Evolutionary conservation across 1,140 invertebrate genomes (phyloP).

Genomic region (Leptinotarsa lineolata): DNA sequence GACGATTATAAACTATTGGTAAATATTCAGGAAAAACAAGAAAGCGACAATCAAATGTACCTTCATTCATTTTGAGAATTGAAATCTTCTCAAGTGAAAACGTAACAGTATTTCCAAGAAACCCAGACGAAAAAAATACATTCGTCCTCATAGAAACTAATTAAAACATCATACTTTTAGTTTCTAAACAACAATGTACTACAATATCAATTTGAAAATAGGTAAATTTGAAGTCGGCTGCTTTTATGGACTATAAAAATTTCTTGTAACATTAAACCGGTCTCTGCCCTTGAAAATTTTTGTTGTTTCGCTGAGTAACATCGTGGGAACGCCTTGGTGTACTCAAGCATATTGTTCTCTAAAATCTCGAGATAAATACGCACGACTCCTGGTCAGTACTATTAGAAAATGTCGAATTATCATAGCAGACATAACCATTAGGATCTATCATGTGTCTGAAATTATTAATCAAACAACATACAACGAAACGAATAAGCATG

Average conservation of each 20-base stretch:
- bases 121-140: too few relatives aligned
- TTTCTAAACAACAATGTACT: background rate
- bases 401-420: background rate
- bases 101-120: too few relatives aligned
- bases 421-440: too few relatives aligned
- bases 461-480: too few relatives aligned
- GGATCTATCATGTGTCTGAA: too few relatives aligned
- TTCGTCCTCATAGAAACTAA: background rate
- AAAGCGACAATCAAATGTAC: too few relatives aligned
- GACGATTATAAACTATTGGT: too few relatives aligned
- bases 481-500: too few relatives aligned
- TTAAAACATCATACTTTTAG: background rate
- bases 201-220: background rate
- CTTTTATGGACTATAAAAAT: slow-evolving; percentile 4
- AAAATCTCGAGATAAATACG: background rate
- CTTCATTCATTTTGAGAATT: too few relatives aligned
- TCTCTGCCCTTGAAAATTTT: background rate
- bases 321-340: slow-evolving; percentile 1
- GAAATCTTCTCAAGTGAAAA: too few relatives aligned
- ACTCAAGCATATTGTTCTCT: background rate
- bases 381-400: background rate
- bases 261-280: background rate
- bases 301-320: background rate
- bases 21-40: too few relatives aligned
- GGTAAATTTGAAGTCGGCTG: slow-evolving; percentile 2